Evolutionary conservation across 2,888 invertebrate species (phyloP), one percentile per base, ranked within the genome.

Genomic region (Apamea sordens): DNA sequence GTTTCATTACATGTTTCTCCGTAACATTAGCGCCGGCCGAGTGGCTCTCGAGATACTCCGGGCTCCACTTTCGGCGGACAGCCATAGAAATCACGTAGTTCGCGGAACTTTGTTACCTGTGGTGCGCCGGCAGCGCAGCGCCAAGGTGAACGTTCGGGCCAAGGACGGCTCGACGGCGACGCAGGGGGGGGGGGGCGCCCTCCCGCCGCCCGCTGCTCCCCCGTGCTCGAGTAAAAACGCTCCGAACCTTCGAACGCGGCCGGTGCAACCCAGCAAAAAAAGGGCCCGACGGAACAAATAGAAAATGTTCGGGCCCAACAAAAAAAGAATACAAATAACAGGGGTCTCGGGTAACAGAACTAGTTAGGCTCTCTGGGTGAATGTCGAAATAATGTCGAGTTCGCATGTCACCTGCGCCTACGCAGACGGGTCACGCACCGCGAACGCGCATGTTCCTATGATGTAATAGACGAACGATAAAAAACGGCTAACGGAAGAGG

Each of bases 31-130:
- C 92, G 91, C 91, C 94, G 90, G 90, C 80, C 91, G 94, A 93
- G 87, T 91, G 93, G 90, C 89, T 89, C 91, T 87, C 89, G 90
- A 93, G 93, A 93, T 93, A 92, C 91, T 91, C 90, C 90, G 91
- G 93, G 94, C 94, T 95, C 94, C 94, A 95, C 95, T 96, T 96
- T 96, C 94, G 94, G 95, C 94, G 94, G 95, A 94, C 94, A 94
- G 93, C 95, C 96, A 95, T 96, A 96, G 96, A 96, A 96, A 96
- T 96, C 96, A 95, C 95, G 95, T 94, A 95, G 96, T 96, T 97
- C 97, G 97, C 96, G 95, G 97, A 97, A 97, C 96, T 96, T 95
- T 93, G 96, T 96, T 97, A 97, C 97, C 96, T 96, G 96, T 95
- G 96, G 94, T 95, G 95, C 94, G 95, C 88, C 92, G 91, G 94